Evolutionary conservation across 2,888 invertebrate genomes (phyloP).

Genomic region (Cactoblastis cactorum): DNA sequence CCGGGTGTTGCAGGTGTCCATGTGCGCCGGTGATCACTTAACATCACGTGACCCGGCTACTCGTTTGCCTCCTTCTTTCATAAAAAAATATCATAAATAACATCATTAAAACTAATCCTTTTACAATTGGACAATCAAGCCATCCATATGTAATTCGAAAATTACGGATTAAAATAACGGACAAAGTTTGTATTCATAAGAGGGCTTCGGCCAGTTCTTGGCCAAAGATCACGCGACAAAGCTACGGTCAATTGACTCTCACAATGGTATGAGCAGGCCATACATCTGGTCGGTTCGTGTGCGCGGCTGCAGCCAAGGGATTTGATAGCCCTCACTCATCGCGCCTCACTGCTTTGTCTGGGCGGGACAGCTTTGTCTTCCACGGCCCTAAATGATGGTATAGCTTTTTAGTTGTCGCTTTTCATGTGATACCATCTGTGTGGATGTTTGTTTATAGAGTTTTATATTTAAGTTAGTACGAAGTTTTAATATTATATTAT

Average conservation of each 20-base stretch:
- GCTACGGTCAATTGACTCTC: constrained; percentile 39
- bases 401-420: background rate
- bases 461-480: too few species aligned
- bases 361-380: constrained; percentile 28
- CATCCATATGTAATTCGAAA: background rate
- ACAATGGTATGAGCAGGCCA: constrained; percentile 32
- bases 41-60: too few species aligned
- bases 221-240: constrained; percentile 28
- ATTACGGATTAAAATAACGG: background rate
- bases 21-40: too few species aligned
- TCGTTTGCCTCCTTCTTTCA: too few species aligned
- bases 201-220: constrained; percentile 34
- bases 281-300: constrained; percentile 71
- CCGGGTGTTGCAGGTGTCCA: too few species aligned
- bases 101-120: too few species aligned
- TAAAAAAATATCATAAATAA: too few species aligned
- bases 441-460: background rate
- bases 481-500: too few species aligned
- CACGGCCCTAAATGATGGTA: background rate
- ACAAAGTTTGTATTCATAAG: constrained; percentile 13
- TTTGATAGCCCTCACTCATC: constrained; percentile 64
- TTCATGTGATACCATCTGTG: background rate
- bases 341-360: constrained; percentile 55
- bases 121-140: background rate
- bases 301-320: constrained; percentile 61